Percentiles rank a stretch among this genome's conserved stretches.
Evolutionary conservation across 2,888 invertebrate species (phyloP).

Genomic region (Trissonchulus latispiculum): DNA sequence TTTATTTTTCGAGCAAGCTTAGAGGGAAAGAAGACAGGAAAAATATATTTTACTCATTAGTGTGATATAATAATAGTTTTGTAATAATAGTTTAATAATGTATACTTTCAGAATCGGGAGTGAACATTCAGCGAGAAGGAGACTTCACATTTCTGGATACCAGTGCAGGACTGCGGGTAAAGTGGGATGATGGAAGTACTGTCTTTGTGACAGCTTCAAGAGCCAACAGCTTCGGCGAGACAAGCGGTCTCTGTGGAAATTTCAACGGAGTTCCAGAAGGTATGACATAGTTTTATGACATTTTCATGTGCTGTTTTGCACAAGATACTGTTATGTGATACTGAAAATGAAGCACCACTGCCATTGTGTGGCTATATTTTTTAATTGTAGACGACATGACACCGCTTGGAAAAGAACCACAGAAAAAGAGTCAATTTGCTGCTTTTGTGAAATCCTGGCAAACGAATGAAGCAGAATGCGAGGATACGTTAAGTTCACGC

Average conservation of each 20-base stretch:
- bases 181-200: constrained; percentile 21
- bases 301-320: too few species aligned
- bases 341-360: too few species aligned
- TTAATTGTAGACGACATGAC: constrained; percentile 20
- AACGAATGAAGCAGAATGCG: background rate
- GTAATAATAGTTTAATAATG: too few species aligned
- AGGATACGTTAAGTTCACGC: background rate
- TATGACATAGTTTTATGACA: constrained; percentile 6
- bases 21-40: too few species aligned
- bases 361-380: background rate
- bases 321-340: too few species aligned
- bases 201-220: constrained; percentile 23
- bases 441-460: constrained; percentile 20
- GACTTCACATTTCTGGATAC: constrained; percentile 23
- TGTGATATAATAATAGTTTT: too few species aligned
- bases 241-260: constrained; percentile 23
- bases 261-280: constrained; percentile 23
- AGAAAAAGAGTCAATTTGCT: constrained; percentile 9
- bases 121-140: constrained; percentile 21
- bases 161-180: constrained; percentile 22
- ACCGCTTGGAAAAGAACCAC: constrained; percentile 18
- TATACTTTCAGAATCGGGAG: constrained; percentile 20
- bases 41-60: too few species aligned
- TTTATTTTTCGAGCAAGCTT: too few species aligned
- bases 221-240: background rate